Base-by-base conservation (phyloP, 2,888 invertebrate species). In the Chirona hameri region DNA sequence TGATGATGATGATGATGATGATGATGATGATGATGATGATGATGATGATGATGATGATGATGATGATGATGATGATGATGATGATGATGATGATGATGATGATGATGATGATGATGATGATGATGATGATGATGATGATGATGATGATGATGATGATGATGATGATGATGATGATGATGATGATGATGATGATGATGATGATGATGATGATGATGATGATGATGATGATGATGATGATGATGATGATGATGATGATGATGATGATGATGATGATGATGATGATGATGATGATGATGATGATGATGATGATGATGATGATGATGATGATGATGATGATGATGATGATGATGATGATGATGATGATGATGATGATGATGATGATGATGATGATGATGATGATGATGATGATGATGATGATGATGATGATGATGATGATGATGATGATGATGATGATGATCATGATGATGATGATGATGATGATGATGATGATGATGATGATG, bases 1-100 rank as follows among this genome's bases (percentile, higher is more conserved):
- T 65, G 65, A 65, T 65, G 65, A 65, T 65, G 65, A 65, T 65
- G 65, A 65, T 65, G 65, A 65, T 65, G 65, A 65, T 65, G 65
- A 65, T 65, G 65, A 65, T 65, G 65, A 65, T 65, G 65, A 65
- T 65, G 65, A 65, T 65, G 65, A 65, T 65, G 65, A 65, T 65
- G 65, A 65, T 65, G 65, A 65, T 65, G 65, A 65, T 65, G 65
- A 65, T 65, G 65, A 65, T 65, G 65, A 65, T 65, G 65, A 65
- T 65, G 65, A 65, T 65, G 65, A 65, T 65, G 65, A 65, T 65
- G 65, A 65, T 65, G 65, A n/a, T 65, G 65, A 65, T 65, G 65
- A 65, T 65, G 65, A 65, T 65, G 65, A 65, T 65, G 65, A 65
- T 65, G 65, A 65, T 65, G 65, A 65, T 65, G 65, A 65, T 65